Conservation (phyloP, 2,113 vertebrate species). For the Pandion haliaetus region DNA sequence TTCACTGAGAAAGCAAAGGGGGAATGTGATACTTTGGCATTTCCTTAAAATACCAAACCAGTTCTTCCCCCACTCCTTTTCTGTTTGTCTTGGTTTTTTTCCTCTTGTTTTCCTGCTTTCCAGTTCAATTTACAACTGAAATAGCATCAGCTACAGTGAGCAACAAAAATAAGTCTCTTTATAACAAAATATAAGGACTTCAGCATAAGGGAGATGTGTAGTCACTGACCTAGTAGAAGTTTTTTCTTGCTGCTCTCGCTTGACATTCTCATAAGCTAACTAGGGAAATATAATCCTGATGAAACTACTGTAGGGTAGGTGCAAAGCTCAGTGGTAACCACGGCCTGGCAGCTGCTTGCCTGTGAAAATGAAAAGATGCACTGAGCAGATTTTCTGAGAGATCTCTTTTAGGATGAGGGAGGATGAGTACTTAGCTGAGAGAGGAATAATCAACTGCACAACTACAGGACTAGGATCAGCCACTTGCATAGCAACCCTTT, state of each 20-base stretch:
- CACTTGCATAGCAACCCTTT: background rate
- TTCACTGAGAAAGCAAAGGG: background rate
- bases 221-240: background rate
- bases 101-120: background rate
- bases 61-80: background rate
- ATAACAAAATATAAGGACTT: background rate
- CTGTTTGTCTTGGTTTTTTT: background rate
- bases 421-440: background rate
- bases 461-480: background rate
- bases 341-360: background rate
- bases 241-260: background rate
- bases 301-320: background rate
- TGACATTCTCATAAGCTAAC: background rate
- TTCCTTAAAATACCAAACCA: background rate
- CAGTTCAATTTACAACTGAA: background rate
- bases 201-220: fast-evolving
- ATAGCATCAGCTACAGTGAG: background rate
- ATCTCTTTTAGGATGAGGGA: background rate
- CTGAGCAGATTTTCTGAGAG: background rate
- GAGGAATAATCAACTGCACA: background rate
- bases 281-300: background rate
- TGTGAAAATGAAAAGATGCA: background rate
- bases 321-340: background rate
- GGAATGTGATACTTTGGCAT: background rate
- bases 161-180: background rate